Conservation (phyloP, 2,888 invertebrate species). For the Theodoxus fluviatilis region DNA sequence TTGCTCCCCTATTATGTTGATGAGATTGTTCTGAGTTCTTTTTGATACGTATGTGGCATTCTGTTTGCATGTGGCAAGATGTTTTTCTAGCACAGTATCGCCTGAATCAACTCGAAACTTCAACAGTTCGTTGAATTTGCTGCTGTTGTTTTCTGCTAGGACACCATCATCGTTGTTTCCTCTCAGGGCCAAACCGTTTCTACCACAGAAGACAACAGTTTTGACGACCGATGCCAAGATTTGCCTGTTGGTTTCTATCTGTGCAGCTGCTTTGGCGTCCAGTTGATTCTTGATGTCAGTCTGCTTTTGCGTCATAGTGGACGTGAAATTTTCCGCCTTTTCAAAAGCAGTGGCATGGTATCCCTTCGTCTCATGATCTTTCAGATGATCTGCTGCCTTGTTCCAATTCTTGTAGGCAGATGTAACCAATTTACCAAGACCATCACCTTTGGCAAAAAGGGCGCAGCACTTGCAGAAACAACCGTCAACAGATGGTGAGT, state of each 20-base stretch:
- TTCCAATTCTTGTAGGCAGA: slow-evolving; percentile 3
- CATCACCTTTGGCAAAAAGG: no score
- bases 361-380: background rate
- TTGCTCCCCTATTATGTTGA: slow-evolving; percentile 27
- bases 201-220: slow-evolving; percentile 34
- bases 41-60: slow-evolving; percentile 32
- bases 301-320: background rate
- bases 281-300: background rate
- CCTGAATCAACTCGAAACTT: slow-evolving; percentile 24
- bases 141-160: slow-evolving; percentile 23
- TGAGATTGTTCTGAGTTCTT: slow-evolving; percentile 34
- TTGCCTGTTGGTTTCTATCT: slow-evolving; percentile 28
- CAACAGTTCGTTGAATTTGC: slow-evolving; percentile 34
- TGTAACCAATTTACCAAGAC: background rate
- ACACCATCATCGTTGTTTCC: slow-evolving; percentile 24
- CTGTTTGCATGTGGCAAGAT: slow-evolving; percentile 21
- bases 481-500: no score
- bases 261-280: background rate
- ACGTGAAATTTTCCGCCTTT: background rate
- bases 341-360: background rate
- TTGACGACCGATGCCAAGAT: slow-evolving; percentile 31
- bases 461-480: no score
- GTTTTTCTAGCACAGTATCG: slow-evolving; percentile 28
- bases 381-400: background rate
- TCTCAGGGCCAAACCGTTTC: slow-evolving; percentile 33